Base-by-base conservation (phyloP, 2,888 invertebrate species). In the Mesorhabditis belari region DNA sequence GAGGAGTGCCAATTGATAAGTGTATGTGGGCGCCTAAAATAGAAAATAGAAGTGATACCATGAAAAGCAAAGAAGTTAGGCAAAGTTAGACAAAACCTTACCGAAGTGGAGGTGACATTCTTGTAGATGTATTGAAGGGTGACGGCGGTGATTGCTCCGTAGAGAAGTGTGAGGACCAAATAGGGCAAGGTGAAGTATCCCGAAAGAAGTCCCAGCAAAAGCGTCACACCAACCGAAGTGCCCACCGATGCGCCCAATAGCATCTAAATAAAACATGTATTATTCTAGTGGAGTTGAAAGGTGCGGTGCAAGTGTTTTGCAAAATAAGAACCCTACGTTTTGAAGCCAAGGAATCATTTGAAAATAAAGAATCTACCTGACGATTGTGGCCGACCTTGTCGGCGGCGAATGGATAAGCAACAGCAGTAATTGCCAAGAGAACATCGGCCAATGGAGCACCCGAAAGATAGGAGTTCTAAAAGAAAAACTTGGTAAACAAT, bases 51-150 rank as follows among this genome's bases (percentile, higher is more conserved):
- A 35, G 44, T 35, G 12, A 1, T 1, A 35, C 12, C 44, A 35
- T 9, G 44, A 17, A n/a, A n/a, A n/a, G n/a, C n/a, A 9, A 35
- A n/a, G 44, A 0, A n/a, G 44, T 17, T 1, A n/a, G 1, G n/a
- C 12, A 35, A 35, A 9, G 44, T n/a, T 17, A 35, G 44, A 9
- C 44, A 35, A 35, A n/a, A 9, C n/a, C 44, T 35, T 35, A 35
- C 44, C 44, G 44, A 17, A 9, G 12, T n/a, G 12, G 44, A 9
- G 44, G 44, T 35, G 54, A 67, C 60, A 59, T 68, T 58, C 65
- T 69, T 71, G 67, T 67, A 62, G 58, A 67, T 64, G 55, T 67
- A 51, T 66, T 72, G 71, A 27, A 75, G 66, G 53, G 63, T 62
- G 29, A 58, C 66, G 52, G 56, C 69, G 51, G 69, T 67, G 24